Conservation (phyloP, 2,113 vertebrate species). For the Pygoscelis antarcticus region DNA sequence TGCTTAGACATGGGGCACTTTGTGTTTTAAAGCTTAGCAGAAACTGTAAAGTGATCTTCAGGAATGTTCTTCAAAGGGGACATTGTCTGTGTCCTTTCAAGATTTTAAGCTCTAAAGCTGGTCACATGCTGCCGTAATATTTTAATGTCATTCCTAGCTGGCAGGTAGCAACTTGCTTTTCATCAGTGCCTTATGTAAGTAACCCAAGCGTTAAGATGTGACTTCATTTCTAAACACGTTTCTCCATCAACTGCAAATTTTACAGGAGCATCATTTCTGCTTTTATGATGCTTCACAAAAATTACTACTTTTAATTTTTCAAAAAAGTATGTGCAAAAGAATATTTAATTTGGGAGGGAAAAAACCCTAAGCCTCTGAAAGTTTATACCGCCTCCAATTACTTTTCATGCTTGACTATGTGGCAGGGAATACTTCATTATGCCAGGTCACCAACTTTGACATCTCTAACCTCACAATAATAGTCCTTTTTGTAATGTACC, state of each 20-base stretch:
- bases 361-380: background rate
- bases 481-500: conserved; percentile 61
- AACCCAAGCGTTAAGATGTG: conserved; percentile 17
- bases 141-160: conserved; percentile 42
- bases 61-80: conserved; percentile 37
- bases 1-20: background rate
- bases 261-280: background rate
- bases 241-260: background rate
- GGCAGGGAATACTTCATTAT: conserved; percentile 64
- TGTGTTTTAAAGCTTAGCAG: conserved; percentile 4
- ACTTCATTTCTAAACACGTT: background rate
- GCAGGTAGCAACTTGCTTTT: conserved; percentile 55
- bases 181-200: conserved; percentile 18
- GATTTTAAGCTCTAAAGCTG: conserved; percentile 35
- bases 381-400: conserved; percentile 38
- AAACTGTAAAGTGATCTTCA: conserved; percentile 3
- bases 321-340: background rate
- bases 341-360: background rate
- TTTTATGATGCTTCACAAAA: background rate
- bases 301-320: background rate
- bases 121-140: conserved; percentile 41
- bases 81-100: conserved; percentile 29
- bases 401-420: conserved; percentile 47
- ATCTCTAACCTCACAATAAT: conserved; percentile 68
- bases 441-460: conserved; percentile 72